Evolutionary conservation across 2,113 vertebrate species (phyloP).

Genomic region (Catagonus wagneri): DNA sequence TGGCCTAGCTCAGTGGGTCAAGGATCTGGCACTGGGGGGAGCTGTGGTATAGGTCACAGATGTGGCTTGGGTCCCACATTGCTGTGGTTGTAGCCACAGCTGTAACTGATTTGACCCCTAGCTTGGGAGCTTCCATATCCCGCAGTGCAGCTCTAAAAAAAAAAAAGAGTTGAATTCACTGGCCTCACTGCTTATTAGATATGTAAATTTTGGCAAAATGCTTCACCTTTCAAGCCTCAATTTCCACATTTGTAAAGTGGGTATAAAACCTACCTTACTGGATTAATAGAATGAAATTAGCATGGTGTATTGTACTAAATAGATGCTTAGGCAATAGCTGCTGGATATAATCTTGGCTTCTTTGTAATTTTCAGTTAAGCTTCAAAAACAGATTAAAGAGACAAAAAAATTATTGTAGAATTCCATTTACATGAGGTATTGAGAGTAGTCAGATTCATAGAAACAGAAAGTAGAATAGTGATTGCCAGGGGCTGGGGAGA

Average conservation of each 20-base stretch:
- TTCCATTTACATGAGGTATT: not conserved
- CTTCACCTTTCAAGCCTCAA: not conserved
- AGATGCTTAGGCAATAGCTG: not conserved
- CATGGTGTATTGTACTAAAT: not conserved
- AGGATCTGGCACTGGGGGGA: too few relatives aligned
- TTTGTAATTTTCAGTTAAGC: slow-evolving; percentile 11
- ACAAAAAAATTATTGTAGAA: not conserved
- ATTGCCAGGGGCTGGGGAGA: not conserved
- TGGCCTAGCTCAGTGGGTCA: too few relatives aligned
- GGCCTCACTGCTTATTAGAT: not conserved
- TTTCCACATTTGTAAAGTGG: not conserved
- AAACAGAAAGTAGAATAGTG: slow-evolving; percentile 21
- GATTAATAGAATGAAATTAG: not conserved
- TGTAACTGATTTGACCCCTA: too few relatives aligned
- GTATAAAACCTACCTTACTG: not conserved
- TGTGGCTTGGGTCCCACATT: too few relatives aligned
- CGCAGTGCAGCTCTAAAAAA: too few relatives aligned
- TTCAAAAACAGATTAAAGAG: slow-evolving; percentile 36
- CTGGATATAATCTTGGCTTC: not conserved
- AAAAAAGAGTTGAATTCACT: not conserved
- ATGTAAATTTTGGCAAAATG: not conserved
- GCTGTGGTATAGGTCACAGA: too few relatives aligned
- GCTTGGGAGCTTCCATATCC: too few relatives aligned
- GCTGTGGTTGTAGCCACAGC: too few relatives aligned
- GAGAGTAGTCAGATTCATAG: not conserved